Evolutionary conservation across 2,113 vertebrate genomes (phyloP).

Genomic region (Equus quagga): DNA sequence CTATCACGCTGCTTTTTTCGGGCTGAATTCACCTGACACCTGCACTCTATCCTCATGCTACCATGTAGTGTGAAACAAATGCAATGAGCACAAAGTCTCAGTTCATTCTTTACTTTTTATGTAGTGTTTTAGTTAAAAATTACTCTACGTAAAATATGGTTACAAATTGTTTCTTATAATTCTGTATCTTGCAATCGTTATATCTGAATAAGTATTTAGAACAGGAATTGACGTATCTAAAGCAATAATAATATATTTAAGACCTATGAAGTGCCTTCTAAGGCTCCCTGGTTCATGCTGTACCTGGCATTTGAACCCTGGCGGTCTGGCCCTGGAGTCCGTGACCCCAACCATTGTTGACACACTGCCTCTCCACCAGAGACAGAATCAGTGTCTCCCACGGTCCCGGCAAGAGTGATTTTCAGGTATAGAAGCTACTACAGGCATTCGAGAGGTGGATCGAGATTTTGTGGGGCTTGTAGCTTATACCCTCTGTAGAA

Average conservation of each 20-base stretch:
- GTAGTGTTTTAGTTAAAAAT: not conserved
- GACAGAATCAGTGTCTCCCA: not conserved
- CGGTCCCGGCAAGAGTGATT: not conserved
- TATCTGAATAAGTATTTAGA: not conserved
- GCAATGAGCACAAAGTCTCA: constrained; percentile 90
- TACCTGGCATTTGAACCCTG: not conserved
- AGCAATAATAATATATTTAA: not conserved
- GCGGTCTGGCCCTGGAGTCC: not conserved
- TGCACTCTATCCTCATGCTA: constrained; percentile 78
- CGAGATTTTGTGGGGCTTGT: not conserved
- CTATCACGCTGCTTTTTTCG: constrained; percentile 78
- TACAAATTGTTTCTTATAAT: not conserved
- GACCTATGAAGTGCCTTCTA: not conserved
- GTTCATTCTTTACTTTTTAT: constrained; percentile 81
- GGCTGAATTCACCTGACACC: constrained; percentile 74
- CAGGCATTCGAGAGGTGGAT: not conserved
- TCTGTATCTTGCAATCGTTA: not conserved
- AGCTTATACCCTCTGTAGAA: not conserved
- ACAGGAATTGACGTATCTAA: not conserved
- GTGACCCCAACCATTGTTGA: not conserved
- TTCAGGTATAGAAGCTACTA: not conserved
- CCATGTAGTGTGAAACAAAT: constrained; percentile 87
- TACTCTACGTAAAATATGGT: not conserved
- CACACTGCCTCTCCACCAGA: not conserved
- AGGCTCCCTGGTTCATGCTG: not conserved